A percentile compares a stretch with the other conserved stretches of the same genome.
Conservation (phyloP, 1,140 invertebrate species). For the Drosophila nigrodunni region DNA sequence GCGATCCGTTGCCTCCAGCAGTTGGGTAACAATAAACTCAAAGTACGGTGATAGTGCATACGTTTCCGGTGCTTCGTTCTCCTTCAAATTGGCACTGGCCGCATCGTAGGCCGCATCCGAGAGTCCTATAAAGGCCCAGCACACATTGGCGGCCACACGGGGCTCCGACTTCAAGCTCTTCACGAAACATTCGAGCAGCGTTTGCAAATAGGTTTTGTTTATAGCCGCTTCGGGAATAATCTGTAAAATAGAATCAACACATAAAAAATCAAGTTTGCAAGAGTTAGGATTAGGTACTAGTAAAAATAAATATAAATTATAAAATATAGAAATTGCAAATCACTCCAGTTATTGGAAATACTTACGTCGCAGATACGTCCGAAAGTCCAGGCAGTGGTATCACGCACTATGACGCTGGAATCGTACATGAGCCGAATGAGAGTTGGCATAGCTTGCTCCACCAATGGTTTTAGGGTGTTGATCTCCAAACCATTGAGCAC, state of each 20-base stretch:
- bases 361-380: constrained; percentile 96
- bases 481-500: constrained; percentile 97
- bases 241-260: constrained; percentile 35
- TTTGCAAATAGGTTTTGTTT: constrained; percentile 93
- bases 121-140: constrained; percentile 99
- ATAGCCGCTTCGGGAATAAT: constrained; percentile 98
- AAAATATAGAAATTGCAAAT: too few relatives aligned
- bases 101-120: constrained; percentile 98
- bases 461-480: constrained; percentile 94
- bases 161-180: constrained; percentile 96
- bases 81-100: constrained; percentile 88
- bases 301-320: too few relatives aligned
- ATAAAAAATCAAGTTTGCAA: too few relatives aligned
- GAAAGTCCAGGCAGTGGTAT: constrained; percentile 99
- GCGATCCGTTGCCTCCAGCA: constrained; percentile 97
- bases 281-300: too few relatives aligned
- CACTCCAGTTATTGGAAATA: constrained; percentile 9
- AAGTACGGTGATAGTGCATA: constrained; percentile 97
- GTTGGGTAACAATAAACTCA: constrained; percentile 95
- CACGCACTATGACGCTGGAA: constrained; percentile 95
- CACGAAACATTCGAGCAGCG: constrained; percentile 94
- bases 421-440: constrained; percentile 98
- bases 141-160: constrained; percentile 98
- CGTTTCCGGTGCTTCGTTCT: constrained; percentile 95
- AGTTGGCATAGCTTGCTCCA: constrained; percentile 98